Evolutionary conservation across 2,113 vertebrate genomes (phyloP), one percentile per base, ranked within the genome.

Genomic region (Grammomys surdaster): DNA sequence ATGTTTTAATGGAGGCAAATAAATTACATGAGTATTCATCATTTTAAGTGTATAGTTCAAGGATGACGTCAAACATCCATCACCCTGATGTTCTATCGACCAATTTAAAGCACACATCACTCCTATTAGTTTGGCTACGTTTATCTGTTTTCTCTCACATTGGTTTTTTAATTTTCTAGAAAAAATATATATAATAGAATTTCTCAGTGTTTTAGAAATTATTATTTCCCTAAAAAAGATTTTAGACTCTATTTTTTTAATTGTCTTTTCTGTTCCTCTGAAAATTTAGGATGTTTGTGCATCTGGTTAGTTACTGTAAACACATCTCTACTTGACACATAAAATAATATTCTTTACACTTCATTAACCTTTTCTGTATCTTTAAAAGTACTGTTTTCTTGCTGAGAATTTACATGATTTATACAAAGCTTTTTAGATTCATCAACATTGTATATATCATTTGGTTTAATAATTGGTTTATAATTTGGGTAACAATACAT

Each of bases 161-260:
- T 31, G 24, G 28, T 91, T 95, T 95, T 86, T 90, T 40, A 33
- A n/a, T 60, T 95, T 85, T 88, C 40, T 73, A 92, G 36, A 70
- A 70, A 77, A 78, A 75, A 40, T 24, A 43, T 78, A 87, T 0
- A 43, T 13, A 31, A 40, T 3, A 65, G 19, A 13, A 17, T 73
- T 81, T 91, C 46, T 90, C 58, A 75, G 51, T 26, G 43, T 69
- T 69, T 93, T 73, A 48, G 28, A 84, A 75, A 65, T 85, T n/a
- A 43, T n/a, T 31, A 8, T n/a, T 22, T 65, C 17, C 1, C 22
- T 60, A 51, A 58, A 33, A 31, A 73, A 9, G 0, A 17, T 87
- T 95, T 93, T 46, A 90, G 43, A 75, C 14, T 31, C 63, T 11
- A 9, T 46, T n/a, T 54, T 26, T 5, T 60, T 81, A 77, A 87